phyloP scores from a whole-genome alignment of 2,113 vertebrate species.

The Rhinoderma darwinii region DNA sequence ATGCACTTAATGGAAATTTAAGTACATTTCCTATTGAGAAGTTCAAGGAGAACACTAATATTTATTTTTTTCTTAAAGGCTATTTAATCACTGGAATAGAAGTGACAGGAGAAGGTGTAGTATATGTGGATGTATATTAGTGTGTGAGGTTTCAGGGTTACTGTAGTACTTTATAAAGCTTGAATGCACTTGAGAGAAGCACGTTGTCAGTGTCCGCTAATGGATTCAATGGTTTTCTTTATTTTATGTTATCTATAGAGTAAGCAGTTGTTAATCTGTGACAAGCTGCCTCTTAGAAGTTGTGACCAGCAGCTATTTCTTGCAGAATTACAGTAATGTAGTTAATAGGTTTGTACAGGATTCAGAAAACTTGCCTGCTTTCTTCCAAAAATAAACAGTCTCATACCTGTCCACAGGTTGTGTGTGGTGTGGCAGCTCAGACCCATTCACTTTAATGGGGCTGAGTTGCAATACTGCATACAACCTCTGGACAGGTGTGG shows the following conservation, averaged over 20 bases:
- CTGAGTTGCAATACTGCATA: too few relatives aligned
- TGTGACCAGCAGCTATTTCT: neutral
- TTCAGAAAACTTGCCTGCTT: too few relatives aligned
- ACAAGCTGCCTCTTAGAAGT: neutral
- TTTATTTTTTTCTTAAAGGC: neutral
- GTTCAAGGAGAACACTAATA: neutral
- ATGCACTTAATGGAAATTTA: neutral
- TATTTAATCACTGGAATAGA: neutral
- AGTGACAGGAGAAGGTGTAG: neutral
- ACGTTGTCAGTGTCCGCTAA: neutral
- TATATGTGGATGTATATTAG: neutral
- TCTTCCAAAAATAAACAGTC: too few relatives aligned
- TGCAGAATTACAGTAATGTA: neutral
- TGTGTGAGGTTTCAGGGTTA: neutral
- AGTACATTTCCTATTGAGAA: neutral
- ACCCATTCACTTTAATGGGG: too few relatives aligned
- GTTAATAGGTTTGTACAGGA: too few relatives aligned
- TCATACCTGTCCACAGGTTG: too few relatives aligned
- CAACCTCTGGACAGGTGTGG: too few relatives aligned
- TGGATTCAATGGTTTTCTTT: neutral
- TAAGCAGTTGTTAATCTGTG: neutral
- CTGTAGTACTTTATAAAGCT: neutral
- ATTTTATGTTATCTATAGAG: neutral
- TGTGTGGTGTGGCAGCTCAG: too few relatives aligned
- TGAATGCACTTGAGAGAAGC: neutral